Conservation (phyloP, 2,797 vertebrate genomes). For the Pogonophryne albipinna region DNA sequence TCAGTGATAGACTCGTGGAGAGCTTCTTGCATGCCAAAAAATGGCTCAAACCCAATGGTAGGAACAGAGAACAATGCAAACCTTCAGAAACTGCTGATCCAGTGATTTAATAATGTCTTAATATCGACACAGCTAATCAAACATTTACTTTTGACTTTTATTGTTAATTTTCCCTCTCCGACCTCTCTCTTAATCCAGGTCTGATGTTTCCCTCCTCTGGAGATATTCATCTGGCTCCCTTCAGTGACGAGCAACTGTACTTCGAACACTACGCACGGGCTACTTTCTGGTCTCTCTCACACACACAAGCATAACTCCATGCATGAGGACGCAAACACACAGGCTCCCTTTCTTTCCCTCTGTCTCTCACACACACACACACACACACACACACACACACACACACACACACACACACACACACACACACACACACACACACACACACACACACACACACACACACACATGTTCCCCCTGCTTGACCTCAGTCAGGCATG, state of each 20-base stretch:
- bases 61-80: slow-evolving; percentile 23
- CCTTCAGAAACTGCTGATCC: not conserved
- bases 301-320: slow-evolving; percentile 25
- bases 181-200: slow-evolving; percentile 74
- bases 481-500: slow-evolving; percentile 55
- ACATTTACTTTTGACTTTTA: not conserved
- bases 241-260: slow-evolving; percentile 89
- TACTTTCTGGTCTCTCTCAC: slow-evolving; percentile 83
- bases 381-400: slow-evolving; percentile 11
- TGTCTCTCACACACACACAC: no score
- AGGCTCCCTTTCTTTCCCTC: not conserved
- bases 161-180: not conserved
- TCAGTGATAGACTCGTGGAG: slow-evolving; percentile 85
- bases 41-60: slow-evolving; percentile 87
- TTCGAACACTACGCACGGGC: slow-evolving; percentile 85
- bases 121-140: no score
- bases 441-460: slow-evolving; percentile 52
- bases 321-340: slow-evolving; percentile 57
- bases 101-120: not conserved
- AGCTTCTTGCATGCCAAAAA: slow-evolving; percentile 87
- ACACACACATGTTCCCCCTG: slow-evolving; percentile 11
- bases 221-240: slow-evolving; percentile 88
- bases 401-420: slow-evolving; percentile 20
- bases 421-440: slow-evolving; percentile 30
- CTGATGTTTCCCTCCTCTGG: slow-evolving; percentile 87